These are phyloP conservation scores for Epinephelus cyanopodus DNA, from an alignment of 2,113 vertebrate genomes.

Conservation along the genomic window DNA sequence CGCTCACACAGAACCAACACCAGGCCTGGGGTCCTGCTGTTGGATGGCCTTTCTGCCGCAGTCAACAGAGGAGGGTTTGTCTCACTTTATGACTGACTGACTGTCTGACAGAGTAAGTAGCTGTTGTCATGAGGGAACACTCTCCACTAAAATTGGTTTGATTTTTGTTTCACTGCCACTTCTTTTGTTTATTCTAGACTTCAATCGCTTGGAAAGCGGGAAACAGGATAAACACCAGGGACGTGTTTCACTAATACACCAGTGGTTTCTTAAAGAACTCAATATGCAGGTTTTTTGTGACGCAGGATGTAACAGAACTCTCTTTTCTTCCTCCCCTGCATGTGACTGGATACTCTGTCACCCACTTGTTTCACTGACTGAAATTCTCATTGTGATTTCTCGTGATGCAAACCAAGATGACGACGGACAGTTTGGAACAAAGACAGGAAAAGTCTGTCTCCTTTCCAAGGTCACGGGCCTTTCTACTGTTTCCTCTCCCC, in stretches of 20 bases:
- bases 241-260: constrained; percentile 37
- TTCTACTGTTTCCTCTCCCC: constrained; percentile 58
- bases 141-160: constrained; percentile 26
- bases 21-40: constrained; percentile 11
- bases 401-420: constrained; percentile 15
- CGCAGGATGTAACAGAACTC: constrained; percentile 9
- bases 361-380: constrained; percentile 16
- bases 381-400: constrained; percentile 56
- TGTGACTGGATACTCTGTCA: background rate
- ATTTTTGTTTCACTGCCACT: constrained; percentile 28
- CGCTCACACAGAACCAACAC: constrained; percentile 31
- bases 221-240: constrained; percentile 34
- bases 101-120: constrained; percentile 13
- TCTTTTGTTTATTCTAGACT: constrained; percentile 25
- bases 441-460: constrained; percentile 77
- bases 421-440: constrained; percentile 76
- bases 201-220: constrained; percentile 31
- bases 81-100: constrained; percentile 11
- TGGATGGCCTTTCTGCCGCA: constrained; percentile 34
- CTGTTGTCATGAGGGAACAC: constrained; percentile 4
- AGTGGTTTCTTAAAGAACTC: constrained; percentile 38
- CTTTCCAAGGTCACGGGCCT: constrained; percentile 65
- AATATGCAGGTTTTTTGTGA: background rate
- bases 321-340: background rate
- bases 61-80: constrained; percentile 57